A percentile compares a stretch with the other conserved stretches of the same genome.
phyloP scores from a whole-genome alignment of 2,888 invertebrate genomes.

The Agelastica alni region DNA sequence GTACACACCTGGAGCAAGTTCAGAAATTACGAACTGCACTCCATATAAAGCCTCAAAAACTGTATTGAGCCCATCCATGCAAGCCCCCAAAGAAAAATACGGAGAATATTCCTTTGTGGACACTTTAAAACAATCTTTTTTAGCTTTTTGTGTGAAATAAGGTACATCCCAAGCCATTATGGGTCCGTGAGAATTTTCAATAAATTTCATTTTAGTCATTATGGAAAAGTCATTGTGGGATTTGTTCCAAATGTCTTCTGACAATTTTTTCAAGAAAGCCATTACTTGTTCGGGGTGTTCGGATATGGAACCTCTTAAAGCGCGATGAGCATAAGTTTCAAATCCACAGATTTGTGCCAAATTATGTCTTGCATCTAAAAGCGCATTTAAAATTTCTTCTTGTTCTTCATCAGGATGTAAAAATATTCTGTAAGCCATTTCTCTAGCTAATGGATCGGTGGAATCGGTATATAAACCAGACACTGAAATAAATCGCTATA shows the following conservation, averaged over 20 bases:
- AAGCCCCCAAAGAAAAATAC: conserved; percentile 89
- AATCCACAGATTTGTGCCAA: conserved; percentile 91
- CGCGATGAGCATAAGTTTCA: conserved; percentile 84
- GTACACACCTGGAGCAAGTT: conserved; percentile 63
- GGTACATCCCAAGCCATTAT: conserved; percentile 85
- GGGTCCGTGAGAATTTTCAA: conserved; percentile 39
- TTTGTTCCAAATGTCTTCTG: conserved; percentile 69
- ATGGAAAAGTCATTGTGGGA: conserved; percentile 75
- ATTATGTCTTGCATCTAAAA: conserved; percentile 75
- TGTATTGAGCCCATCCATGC: conserved; percentile 95
- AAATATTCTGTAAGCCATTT: conserved; percentile 87
- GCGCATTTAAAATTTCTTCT: conserved; percentile 71
- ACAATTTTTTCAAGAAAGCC: conserved; percentile 78
- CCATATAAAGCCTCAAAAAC: conserved; percentile 84
- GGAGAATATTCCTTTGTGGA: conserved; percentile 76
- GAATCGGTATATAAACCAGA: conserved; percentile 85
- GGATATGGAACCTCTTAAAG: conserved; percentile 85
- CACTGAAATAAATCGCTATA: conserved; percentile 56
- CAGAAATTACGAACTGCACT: conserved; percentile 74
- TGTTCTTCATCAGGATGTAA: conserved; percentile 78
- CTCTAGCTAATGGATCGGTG: conserved; percentile 75
- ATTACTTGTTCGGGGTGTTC: conserved; percentile 79
- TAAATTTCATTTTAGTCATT: conserved; percentile 76
- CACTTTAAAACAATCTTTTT: conserved; percentile 70
- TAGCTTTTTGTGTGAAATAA: conserved; percentile 78